Evolutionary conservation across 1,140 invertebrate species (phyloP).

Genomic region (Popillia japonica): DNA sequence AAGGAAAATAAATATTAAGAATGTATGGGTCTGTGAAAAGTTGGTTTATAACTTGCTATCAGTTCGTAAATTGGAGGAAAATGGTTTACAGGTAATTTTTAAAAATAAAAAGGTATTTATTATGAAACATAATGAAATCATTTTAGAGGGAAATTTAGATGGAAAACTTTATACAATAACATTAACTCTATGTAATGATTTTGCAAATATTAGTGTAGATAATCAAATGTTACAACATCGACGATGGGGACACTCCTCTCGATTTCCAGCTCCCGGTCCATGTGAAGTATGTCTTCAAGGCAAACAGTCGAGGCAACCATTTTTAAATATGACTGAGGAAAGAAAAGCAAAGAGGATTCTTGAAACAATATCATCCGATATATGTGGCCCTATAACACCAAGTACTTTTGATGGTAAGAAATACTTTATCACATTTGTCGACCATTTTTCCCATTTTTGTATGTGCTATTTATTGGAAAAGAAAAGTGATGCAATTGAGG

Average conservation of each 20-base stretch:
- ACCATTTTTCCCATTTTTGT: slow-evolving; percentile 57
- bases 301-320: slow-evolving; percentile 45
- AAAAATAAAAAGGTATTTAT: too few species aligned
- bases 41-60: not conserved
- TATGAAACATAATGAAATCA: not conserved
- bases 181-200: slow-evolving; percentile 10
- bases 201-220: slow-evolving; percentile 30
- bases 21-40: not conserved
- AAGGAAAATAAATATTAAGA: not conserved
- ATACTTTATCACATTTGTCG: slow-evolving; percentile 58
- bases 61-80: not conserved
- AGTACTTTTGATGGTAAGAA: slow-evolving; percentile 53
- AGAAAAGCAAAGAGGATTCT: slow-evolving; percentile 40
- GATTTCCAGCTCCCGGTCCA: slow-evolving; percentile 22
- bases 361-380: slow-evolving; percentile 57
- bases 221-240: slow-evolving; percentile 37
- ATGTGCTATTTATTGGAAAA: slow-evolving; percentile 53
- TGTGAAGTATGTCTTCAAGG: slow-evolving; percentile 43
- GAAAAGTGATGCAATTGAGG: slow-evolving; percentile 54
- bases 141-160: slow-evolving; percentile 39
- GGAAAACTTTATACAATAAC: slow-evolving; percentile 42
- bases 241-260: slow-evolving; percentile 41
- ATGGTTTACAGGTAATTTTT: not conserved
- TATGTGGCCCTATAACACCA: slow-evolving; percentile 56
- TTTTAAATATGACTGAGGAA: slow-evolving; percentile 39